phyloP scores from a whole-genome alignment of 2,888 invertebrate genomes.

The Trissoscelio sp. region DNA sequence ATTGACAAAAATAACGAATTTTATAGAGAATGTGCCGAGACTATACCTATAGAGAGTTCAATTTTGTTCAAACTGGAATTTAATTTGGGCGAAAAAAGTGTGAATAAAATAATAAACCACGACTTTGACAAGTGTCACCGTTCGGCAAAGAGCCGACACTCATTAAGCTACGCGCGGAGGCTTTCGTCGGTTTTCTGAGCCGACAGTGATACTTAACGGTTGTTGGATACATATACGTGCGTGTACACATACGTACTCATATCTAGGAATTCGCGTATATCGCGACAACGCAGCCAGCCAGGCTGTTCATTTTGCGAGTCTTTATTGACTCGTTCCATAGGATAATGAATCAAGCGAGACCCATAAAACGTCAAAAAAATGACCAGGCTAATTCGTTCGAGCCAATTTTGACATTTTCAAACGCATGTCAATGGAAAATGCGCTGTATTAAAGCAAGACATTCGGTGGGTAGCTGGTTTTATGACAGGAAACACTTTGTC shows the following conservation, averaged over 20 bases:
- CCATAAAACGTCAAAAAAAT: neutral
- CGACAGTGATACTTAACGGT: conserved; percentile 57
- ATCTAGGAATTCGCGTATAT: conserved; percentile 16
- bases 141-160: conserved; percentile 32
- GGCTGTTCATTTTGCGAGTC: neutral
- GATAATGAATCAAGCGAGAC: neutral
- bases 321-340: neutral
- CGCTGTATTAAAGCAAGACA: too few species aligned
- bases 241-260: conserved; percentile 6
- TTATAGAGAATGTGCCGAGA: too few species aligned
- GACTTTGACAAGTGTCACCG: conserved; percentile 22
- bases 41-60: too few species aligned
- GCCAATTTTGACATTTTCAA: neutral
- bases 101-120: neutral
- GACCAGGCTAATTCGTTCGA: neutral
- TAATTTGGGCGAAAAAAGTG: neutral
- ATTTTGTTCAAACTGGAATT: too few species aligned
- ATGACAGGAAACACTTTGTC: neutral
- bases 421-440: neutral
- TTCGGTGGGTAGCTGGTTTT: too few species aligned
- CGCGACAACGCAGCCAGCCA: conserved; percentile 3
- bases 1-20: too few species aligned
- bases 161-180: conserved; percentile 37
- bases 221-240: conserved; percentile 16
- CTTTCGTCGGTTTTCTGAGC: conserved; percentile 51